phyloP scores from a whole-genome alignment of 2,888 invertebrate genomes.

The Geophilus truncorum region DNA sequence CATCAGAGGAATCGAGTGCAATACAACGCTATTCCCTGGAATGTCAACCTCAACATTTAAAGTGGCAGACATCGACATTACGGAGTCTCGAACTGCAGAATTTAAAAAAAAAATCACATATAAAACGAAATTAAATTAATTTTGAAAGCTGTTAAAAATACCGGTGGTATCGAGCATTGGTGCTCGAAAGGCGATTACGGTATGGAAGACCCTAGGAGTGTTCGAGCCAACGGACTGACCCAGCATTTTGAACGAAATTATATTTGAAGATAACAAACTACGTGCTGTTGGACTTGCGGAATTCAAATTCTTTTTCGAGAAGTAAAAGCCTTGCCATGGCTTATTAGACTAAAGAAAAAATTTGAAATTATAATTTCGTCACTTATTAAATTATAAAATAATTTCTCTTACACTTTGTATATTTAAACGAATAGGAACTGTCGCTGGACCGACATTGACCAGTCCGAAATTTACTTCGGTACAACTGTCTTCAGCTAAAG shows the following conservation, averaged over 20 bases:
- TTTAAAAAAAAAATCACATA: no score
- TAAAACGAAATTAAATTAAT: no score
- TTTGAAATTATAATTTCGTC: no score
- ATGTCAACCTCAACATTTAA: conserved; percentile 10
- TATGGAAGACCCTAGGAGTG: background rate
- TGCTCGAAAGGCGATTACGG: conserved; percentile 4
- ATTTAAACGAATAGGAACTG: background rate
- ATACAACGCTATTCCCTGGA: background rate
- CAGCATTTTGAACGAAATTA: conserved; percentile 5
- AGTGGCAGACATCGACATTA: background rate
- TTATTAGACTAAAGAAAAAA: background rate
- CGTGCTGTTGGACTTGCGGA: background rate
- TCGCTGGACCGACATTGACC: conserved; percentile 7
- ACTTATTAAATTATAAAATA: background rate
- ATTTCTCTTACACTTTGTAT: conserved; percentile 5
- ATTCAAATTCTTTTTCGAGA: conserved; percentile 26
- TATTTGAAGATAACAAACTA: background rate
- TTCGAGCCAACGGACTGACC: background rate
- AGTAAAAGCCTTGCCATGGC: conserved; percentile 30
- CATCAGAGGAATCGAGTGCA: conserved; percentile 11
- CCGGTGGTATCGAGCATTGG: background rate
- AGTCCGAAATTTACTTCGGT: background rate
- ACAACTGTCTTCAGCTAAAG: background rate
- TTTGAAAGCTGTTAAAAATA: no score
- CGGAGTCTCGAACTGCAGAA: background rate